phyloP scores from a whole-genome alignment of 2,888 invertebrate species.

The Spodoptera littoralis region DNA sequence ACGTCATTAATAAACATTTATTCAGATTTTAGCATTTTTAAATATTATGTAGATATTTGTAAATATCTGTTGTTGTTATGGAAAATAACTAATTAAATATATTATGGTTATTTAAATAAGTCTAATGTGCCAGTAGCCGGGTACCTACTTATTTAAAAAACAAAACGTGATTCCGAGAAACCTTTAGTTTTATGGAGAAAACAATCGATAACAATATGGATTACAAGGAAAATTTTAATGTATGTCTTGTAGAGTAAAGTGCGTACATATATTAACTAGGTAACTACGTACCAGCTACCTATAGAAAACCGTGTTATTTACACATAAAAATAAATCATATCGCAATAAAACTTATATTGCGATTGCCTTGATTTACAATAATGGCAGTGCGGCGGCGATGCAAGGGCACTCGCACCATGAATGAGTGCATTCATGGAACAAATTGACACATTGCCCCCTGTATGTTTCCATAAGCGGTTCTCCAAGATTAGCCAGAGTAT shows the following conservation, averaged over 20 bases:
- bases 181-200: too few relatives aligned
- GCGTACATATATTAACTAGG: too few relatives aligned
- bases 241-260: too few relatives aligned
- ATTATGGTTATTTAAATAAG: not conserved
- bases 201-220: too few relatives aligned
- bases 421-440: conserved; percentile 34
- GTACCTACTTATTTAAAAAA: too few relatives aligned
- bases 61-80: conserved; percentile 4
- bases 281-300: too few relatives aligned
- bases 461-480: conserved; percentile 36
- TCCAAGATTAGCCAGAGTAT: conserved; percentile 22
- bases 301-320: too few relatives aligned
- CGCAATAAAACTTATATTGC: conserved; percentile 13
- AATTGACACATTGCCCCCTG: conserved; percentile 41
- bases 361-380: conserved; percentile 11
- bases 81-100: conserved; percentile 17
- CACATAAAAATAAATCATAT: conserved; percentile 3
- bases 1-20: too few relatives aligned
- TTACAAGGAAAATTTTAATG: too few relatives aligned
- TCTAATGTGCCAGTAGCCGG: too few relatives aligned
- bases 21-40: not conserved
- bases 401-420: conserved; percentile 20
- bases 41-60: not conserved
- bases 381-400: not conserved
- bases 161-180: too few relatives aligned